Base-by-base conservation (phyloP, 2,888 invertebrate species). In the Amphipyra tragopoginis region DNA sequence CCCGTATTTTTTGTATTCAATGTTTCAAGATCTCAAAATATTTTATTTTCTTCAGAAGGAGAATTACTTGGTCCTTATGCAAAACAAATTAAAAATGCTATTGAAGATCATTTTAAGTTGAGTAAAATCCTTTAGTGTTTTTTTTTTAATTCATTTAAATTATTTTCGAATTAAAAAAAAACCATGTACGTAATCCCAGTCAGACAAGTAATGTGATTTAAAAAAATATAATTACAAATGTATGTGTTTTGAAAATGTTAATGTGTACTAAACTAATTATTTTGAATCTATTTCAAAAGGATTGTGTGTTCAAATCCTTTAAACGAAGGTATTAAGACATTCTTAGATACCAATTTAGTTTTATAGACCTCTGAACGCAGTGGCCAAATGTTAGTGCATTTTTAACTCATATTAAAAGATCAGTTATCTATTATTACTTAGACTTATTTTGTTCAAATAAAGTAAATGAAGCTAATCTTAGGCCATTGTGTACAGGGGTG, bases 21-120 rank as follows among this genome's bases (percentile, higher is more conserved):
- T n/a, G 14, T 36, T 40, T 21, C 8, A 65, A 66, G 57, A 68
- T 52, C 73, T 72, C 73, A 44, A 36, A 21, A 21, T n/a, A 33
- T 26, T 44, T n/a, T 13, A 33, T 29, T 29, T 29, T 29, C 5
- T 45, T 14, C 21, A 33, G 36, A 36, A 9, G n/a, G n/a, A n/a
- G n/a, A n/a, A n/a, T n/a, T n/a, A n/a, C n/a, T n/a, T n/a, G n/a
- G n/a, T n/a, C n/a, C n/a, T n/a, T n/a, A n/a, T n/a, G n/a, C n/a
- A n/a, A n/a, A n/a, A n/a, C n/a, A n/a, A n/a, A n/a, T n/a, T n/a
- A n/a, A n/a, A 0, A 29, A 29, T 29, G 29, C 21, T 21, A 21
- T 21, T 7, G 29, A 29, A 4, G 5, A 29, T 4, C 0, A 29
- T 29, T 29, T 0, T 7, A 5, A 29, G 29, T 29, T 2, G 5